Conservation (phyloP, 1,140 invertebrate species). For the Macrostomum lignano region DNA sequence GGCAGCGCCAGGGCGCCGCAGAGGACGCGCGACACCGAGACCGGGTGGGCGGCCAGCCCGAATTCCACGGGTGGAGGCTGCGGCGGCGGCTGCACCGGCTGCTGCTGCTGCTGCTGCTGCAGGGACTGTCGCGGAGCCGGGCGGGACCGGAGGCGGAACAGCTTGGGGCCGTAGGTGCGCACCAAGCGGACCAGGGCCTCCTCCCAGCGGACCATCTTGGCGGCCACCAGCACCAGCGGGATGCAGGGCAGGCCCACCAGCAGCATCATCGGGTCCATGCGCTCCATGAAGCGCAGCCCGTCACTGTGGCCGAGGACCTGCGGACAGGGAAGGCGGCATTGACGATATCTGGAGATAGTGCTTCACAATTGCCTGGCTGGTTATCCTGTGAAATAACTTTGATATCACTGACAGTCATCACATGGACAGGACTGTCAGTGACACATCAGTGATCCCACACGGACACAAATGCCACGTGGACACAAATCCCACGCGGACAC, state of each 20-base stretch:
- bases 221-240: constrained; percentile 49
- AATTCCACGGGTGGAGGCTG: too few species aligned
- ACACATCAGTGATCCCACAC: too few species aligned
- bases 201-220: constrained; percentile 63
- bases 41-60: constrained; percentile 35
- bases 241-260: constrained; percentile 67
- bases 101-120: too few species aligned
- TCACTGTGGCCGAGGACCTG: constrained; percentile 40
- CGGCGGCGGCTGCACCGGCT: too few species aligned
- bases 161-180: constrained; percentile 26
- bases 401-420: too few species aligned
- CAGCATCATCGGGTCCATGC: constrained; percentile 61
- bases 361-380: too few species aligned
- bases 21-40: constrained; percentile 57
- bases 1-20: constrained; percentile 75
- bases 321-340: neutral
- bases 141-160: too few species aligned
- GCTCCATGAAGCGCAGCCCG: constrained; percentile 66
- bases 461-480: too few species aligned
- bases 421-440: too few species aligned
- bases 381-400: too few species aligned
- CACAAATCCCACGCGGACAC: too few species aligned
- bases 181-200: constrained; percentile 46
- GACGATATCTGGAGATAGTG: too few species aligned
- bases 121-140: constrained; percentile 6